Evolutionary conservation across 2,888 invertebrate genomes (phyloP), one percentile per base, ranked within the genome.

Genomic region (Aleiodes alternator): DNA sequence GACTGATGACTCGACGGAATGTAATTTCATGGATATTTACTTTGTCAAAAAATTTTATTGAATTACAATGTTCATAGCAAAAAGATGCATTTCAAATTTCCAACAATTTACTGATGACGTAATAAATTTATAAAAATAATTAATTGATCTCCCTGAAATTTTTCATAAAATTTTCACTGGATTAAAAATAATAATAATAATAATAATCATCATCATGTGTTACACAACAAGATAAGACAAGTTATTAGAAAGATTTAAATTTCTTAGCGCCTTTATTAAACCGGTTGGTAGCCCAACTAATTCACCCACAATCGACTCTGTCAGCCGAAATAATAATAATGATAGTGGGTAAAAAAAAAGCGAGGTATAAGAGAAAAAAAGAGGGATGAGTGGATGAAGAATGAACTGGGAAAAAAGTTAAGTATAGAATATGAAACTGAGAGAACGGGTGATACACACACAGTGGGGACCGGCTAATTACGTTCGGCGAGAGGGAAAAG

Each of bases 21-120:
- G 83, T 83, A 84, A 83, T 85, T 85, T 84, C 82, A 84, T 81
- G 83, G 81, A 80, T 82, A 80, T 82, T 81, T 76, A 77, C 59
- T 64, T 55, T 16, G 53, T 55, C 56, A 38, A 38, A 55, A 55
- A 56, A 34, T 43, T 64, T 43, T 43, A 64, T 64, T 64, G 64
- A 64, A 43, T 64, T 43, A 64, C 16, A 64, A 61, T 14, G 43
- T 61, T 34, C 4, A 16, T 5, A 8, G 14, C 11, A 38, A 38
- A 23, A 61, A 16, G 31, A 73, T 53, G 38, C 34, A 53, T 43
- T 43, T 43, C 7, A 43, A 43, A 43, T 43, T 43, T 43, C 3
- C 7, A 3, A 3, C 9, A 43, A 43, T 43, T 9, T 9, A 9
- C 4, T 43, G 11, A 43, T 38, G 43, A 43, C 43, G 9, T 1